Percentiles rank a stretch among this genome's conserved stretches.
These are phyloP conservation scores for Pelosia muscerda DNA, from an alignment of 2,888 invertebrate genomes.

Conservation along the genomic window DNA sequence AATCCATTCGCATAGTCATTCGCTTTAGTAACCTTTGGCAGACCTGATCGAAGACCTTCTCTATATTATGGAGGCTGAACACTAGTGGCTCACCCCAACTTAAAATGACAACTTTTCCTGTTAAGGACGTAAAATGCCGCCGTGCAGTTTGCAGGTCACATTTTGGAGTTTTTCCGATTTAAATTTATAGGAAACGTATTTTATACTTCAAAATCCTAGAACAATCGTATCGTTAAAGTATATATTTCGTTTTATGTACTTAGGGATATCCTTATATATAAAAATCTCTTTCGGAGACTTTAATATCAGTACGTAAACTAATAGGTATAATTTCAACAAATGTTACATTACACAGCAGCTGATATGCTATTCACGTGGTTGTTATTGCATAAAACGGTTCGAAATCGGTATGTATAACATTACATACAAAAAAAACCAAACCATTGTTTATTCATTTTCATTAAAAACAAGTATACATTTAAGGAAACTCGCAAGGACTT, in stretches of 20 bases:
- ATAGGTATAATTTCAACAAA: not conserved
- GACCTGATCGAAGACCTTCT: too few species aligned
- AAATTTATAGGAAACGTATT: too few species aligned
- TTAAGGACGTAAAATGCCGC: too few species aligned
- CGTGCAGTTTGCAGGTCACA: too few species aligned
- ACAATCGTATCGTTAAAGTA: not conserved
- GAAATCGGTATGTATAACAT: not conserved
- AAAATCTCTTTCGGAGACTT: not conserved
- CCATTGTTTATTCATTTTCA: not conserved
- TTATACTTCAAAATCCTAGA: not conserved
- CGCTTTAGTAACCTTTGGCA: too few species aligned
- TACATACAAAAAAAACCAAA: not conserved
- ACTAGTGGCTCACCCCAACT: too few species aligned
- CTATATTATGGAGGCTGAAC: too few species aligned
- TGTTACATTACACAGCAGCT: constrained; percentile 1
- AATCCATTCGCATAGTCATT: too few species aligned
- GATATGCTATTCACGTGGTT: not conserved
- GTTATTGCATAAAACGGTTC: not conserved
- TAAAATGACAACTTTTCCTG: too few species aligned
- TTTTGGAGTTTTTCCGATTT: too few species aligned
- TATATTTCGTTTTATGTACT: not conserved
- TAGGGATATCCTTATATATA: not conserved
- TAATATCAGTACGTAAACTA: not conserved
- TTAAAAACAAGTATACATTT: not conserved
- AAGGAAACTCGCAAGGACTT: constrained; percentile 14